Evolutionary conservation across 2,113 vertebrate genomes (phyloP), one percentile per base, ranked within the genome.

Genomic region (Labeo catla): DNA sequence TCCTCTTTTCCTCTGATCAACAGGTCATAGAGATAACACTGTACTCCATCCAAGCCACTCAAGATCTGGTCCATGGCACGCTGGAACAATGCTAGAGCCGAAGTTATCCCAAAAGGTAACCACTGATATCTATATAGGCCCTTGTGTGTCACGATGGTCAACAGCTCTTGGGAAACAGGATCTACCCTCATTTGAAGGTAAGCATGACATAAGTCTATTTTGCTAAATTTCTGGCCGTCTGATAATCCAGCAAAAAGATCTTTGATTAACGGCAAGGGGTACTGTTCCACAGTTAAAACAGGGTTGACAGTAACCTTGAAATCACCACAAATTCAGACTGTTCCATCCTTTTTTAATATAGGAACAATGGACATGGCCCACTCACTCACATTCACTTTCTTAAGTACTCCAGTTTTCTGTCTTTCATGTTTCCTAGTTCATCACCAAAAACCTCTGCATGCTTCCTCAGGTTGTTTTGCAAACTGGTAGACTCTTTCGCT

Each of bases 121-220:
- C 3, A 8, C 47, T 49, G 47, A 49, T 49, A 49, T 49, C 47
- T 49, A 49, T 49, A 49, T 49, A 49, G 47, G 47, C 87, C 84
- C 36, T 89, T 89, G 21, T 85, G 72, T 8, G 84, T 90, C 15
- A 70, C 16, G 15, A 87, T 88, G 10, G 45, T 88, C 9, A 87
- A 4, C 50, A 86, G 4, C 39, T 89, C 54, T 3, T 81, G 2
- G 36, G 83, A 88, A 1, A 50, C 66, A 49, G 47, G 47, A 49
- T 49, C 8, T 9, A 9, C 47, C 47, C 9, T 1, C 47, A 49
- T 49, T 49, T 49, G 47, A 9, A 9, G 8, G 1, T 49, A 49
- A 49, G 47, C 9, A 16, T 70, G 66, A 70, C 34, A 16, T 16
- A 70, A 39, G 13, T 80, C 63, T 68, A 21, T 54, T 47, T 86